phyloP scores from a whole-genome alignment of 2,888 invertebrate genomes.

The Malachius bipustulatus region DNA sequence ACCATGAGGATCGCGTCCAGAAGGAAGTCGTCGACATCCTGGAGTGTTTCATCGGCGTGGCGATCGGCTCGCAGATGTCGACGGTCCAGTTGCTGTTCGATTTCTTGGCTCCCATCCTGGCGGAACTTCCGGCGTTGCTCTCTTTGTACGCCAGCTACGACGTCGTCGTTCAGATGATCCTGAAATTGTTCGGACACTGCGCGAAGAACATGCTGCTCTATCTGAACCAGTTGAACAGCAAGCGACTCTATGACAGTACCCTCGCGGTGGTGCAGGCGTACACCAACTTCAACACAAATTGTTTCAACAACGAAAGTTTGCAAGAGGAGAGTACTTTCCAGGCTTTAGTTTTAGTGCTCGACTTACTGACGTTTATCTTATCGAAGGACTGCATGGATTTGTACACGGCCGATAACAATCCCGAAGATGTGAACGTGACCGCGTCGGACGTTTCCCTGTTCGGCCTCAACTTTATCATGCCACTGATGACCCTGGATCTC shows the following conservation, averaged over 20 bases:
- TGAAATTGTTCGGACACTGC: conserved; percentile 60
- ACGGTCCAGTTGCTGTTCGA: conserved; percentile 41
- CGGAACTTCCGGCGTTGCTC: conserved; percentile 56
- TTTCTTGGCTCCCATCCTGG: conserved; percentile 52
- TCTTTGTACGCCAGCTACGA: conserved; percentile 62
- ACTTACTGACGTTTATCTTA: conserved; percentile 46
- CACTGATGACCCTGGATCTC: conserved; percentile 58
- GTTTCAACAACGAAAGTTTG: conserved; percentile 48
- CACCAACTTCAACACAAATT: conserved; percentile 50
- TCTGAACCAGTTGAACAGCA: conserved; percentile 45
- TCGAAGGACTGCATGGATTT: conserved; percentile 37
- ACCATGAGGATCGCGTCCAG: conserved; percentile 51
- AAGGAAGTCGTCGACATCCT: conserved; percentile 60
- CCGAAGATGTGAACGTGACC: conserved; percentile 32
- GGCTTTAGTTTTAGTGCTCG: conserved; percentile 70
- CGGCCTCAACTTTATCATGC: conserved; percentile 59
- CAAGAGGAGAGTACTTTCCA: conserved; percentile 63
- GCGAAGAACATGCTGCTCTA: conserved; percentile 60
- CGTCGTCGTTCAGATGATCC: conserved; percentile 61
- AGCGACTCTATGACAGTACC: conserved; percentile 54
- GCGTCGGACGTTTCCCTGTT: conserved; percentile 53
- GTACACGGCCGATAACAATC: conserved; percentile 20
- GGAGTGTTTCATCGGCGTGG: conserved; percentile 63
- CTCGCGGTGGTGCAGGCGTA: conserved; percentile 60
- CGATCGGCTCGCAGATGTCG: conserved; percentile 46